Evolutionary conservation across 2,888 invertebrate species (phyloP), one percentile per base, ranked within the genome.

Genomic region (Drosophila stalkeri): DNA sequence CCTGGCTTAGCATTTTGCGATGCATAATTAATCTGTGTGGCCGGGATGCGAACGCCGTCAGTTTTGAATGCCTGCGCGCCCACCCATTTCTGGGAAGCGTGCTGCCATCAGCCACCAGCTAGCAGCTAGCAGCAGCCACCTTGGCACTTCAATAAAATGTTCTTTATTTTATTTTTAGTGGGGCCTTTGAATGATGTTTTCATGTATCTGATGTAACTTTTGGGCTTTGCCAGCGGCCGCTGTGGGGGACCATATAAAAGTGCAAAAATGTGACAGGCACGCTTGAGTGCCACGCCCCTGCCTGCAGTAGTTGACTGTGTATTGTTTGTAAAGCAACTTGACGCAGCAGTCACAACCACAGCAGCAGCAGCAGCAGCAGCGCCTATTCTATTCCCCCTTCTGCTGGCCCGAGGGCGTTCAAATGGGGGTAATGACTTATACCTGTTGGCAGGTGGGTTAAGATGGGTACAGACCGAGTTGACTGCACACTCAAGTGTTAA

Each of bases 1-100:
- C 80, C 89, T 90, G 90, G 85, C 90, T 86, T 88, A 90, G 85
- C 85, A 88, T 86, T 85, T 86, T 82, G 85, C 85, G 89, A 86
- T 90, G 85, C 85, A 86, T 86, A 86, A 86, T 86, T 86, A 86
- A 86, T 86, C 77, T 77, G 89, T 69, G 81, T 65, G 72, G 79
- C 55, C 31, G 61, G 81, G 74, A 78, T 77, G 81, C 56, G 81
- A 78, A 72, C 77, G 62, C 55, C 64, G 63, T 55, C 49, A 62
- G 67, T 59, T 71, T 76, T 65, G 57, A 56, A 23, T 23, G 37
- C 39, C 11, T 23, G 61, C 64, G 4, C 55, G 43, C 6, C 63
- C 44, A 2, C n/a, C 35, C 31, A 11, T 6, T 14, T 16, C 35
- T 47, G 1, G 27, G 9, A 9, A 14, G 31, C 52, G 52, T 54